Base-by-base conservation (phyloP, 2,113 vertebrate genomes). In the Pelecanoides urinatrix region DNA sequence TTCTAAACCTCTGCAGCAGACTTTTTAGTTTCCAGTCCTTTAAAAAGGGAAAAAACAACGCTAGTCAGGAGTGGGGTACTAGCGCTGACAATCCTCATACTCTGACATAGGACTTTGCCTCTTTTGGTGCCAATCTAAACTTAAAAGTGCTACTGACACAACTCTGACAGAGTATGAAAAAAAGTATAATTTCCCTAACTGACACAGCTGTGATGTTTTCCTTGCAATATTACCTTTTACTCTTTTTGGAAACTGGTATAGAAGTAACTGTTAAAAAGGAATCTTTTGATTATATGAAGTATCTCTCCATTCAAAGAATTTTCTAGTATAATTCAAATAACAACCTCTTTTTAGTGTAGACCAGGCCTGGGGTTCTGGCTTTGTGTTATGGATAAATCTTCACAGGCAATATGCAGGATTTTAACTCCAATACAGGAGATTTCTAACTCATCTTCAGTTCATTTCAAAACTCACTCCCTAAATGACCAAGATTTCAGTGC, bases 251-350 rank as follows among this genome's bases (percentile, higher is more conserved):
- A 91, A 65, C 66, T 90, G 70, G 36, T 65, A 91, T 77, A 90
- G 90, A 88, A 94, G 58, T 85, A 73, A 85, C 81, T 94, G 66
- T 36, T 94, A 44, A 72, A 96, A 97, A 91, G 36, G 71, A 92
- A 52, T 53, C 94, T 94, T 97, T 94, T 97, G 94, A 97, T 94
- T 90, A 76, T 79, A 89, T 52, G 90, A 91, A 91, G 58, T 70
- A 82, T 20, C 34, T 72, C 83, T 96, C 71, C 58, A 85, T 95
- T 96, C 90, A 96, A 96, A 96, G 80, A 90, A 79, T 91, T 78
- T 96, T 96, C 66, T 36, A 82, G 74, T 70, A 88, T 65, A 93
- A 94, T 94, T 96, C 94, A 96, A 66, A 75, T 92, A 93, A 89
- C 89, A 94, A 95, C 36, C 19, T 95, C 92, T 93, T 96, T 96